A percentile compares a stretch with the other conserved stretches of the same genome.
Conservation (phyloP, 1,140 invertebrate species). For the Drosophila aff. region DNA sequence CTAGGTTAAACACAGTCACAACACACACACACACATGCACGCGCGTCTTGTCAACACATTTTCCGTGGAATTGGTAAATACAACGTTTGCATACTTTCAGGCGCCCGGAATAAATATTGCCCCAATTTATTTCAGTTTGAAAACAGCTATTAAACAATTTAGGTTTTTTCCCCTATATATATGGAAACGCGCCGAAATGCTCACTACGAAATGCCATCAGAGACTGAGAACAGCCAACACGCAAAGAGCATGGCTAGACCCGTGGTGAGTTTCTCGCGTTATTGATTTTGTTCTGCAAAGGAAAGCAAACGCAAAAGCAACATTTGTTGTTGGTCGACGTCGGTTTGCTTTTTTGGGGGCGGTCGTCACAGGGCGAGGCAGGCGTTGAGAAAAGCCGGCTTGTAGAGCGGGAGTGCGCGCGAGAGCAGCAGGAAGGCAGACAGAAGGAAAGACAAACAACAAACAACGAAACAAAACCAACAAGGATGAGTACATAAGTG, state of each 20-base stretch:
- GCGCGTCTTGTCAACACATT: neutral
- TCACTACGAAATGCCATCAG: constrained; percentile 72
- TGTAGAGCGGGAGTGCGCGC: constrained; percentile 27
- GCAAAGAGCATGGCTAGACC: constrained; percentile 24
- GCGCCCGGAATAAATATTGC: neutral
- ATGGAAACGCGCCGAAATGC: constrained; percentile 22
- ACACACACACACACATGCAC: neutral
- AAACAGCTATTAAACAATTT: constrained; percentile 30
- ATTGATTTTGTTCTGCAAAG: constrained; percentile 71
- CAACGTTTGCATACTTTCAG: constrained; percentile 28
- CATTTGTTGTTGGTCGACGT: constrained; percentile 49
- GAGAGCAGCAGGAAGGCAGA: constrained; percentile 26
- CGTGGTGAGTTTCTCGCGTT: constrained; percentile 66
- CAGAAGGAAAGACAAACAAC: constrained; percentile 38
- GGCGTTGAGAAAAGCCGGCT: constrained; percentile 65
- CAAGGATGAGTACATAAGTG: constrained; percentile 36
- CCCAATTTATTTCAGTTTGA: constrained; percentile 34
- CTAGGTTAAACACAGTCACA: constrained; percentile 62
- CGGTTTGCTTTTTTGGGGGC: constrained; percentile 42
- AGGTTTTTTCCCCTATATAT: constrained; percentile 7
- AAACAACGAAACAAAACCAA: constrained; percentile 31
- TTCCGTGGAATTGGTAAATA: neutral
- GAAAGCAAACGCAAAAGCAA: constrained; percentile 48
- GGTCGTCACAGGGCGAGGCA: constrained; percentile 37
- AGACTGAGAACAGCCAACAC: constrained; percentile 53